Evolutionary conservation across 1,140 invertebrate genomes (phyloP).

Genomic region (Microvelia longipes): DNA sequence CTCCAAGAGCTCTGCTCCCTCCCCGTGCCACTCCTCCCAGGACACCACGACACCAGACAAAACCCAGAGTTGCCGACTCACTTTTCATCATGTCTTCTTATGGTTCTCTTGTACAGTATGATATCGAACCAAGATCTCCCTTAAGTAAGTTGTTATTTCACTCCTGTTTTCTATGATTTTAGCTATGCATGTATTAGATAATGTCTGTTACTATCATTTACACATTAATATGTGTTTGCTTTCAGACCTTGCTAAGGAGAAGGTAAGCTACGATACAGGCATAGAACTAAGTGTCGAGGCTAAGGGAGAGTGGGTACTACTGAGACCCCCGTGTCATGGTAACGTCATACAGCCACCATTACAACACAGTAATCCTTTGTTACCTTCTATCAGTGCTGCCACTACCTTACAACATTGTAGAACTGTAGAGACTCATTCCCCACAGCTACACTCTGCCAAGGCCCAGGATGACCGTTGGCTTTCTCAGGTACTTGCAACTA

Average conservation of each 20-base stretch:
- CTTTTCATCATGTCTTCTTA: constrained; percentile 79
- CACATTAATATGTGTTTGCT: too few relatives aligned
- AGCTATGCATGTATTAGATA: too few relatives aligned
- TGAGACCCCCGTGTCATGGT: constrained; percentile 46
- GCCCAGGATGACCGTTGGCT: constrained; percentile 27
- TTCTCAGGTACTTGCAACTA: constrained; percentile 27
- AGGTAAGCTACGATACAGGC: constrained; percentile 75
- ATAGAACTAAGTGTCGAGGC: constrained; percentile 75
- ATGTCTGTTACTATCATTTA: too few relatives aligned
- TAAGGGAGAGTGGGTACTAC: constrained; percentile 75
- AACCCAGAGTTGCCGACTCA: constrained; percentile 42
- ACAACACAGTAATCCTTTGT: constrained; percentile 18
- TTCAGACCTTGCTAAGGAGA: constrained; percentile 64
- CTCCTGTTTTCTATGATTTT: too few relatives aligned
- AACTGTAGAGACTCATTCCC: neutral
- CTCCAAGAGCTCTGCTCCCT: constrained; percentile 55
- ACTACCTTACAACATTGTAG: neutral
- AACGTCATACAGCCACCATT: constrained; percentile 28
- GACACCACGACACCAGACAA: neutral
- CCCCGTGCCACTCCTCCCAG: constrained; percentile 15
- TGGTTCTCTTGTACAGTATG: constrained; percentile 77
- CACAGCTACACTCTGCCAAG: constrained; percentile 1
- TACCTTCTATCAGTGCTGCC: neutral
- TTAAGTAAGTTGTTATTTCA: constrained; percentile 33
- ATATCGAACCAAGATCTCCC: constrained; percentile 64